phyloP scores from a whole-genome alignment of 2,113 vertebrate genomes.

The Ardeotis arabs region DNA sequence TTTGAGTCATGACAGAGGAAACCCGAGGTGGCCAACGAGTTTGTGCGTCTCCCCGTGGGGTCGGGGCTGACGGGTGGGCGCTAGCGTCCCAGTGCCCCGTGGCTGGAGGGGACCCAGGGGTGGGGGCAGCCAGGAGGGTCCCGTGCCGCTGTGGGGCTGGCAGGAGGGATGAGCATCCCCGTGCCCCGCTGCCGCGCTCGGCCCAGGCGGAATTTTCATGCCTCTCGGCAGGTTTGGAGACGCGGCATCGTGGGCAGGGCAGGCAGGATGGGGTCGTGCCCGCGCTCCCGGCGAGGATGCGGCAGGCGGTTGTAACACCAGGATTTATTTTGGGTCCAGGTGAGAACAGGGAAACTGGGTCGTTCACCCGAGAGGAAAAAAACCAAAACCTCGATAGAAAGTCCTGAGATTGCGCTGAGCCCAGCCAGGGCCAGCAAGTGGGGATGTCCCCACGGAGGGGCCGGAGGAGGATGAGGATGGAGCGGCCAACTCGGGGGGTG shows the following conservation, averaged over 20 bases:
- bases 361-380: not conserved
- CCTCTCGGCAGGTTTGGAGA: not conserved
- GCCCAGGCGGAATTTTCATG: not conserved
- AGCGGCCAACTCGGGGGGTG: rapidly evolving
- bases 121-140: not conserved
- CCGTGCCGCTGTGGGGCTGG: not conserved
- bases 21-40: rapidly evolving
- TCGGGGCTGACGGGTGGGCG: not conserved
- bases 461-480: not conserved
- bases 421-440: rapidly evolving
- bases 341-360: rapidly evolving
- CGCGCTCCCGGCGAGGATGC: rapidly evolving
- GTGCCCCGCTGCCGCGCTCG: rapidly evolving
- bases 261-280: not conserved
- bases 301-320: not conserved
- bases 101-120: not conserved
- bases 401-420: not conserved
- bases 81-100: rapidly evolving
- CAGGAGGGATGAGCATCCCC: rapidly evolving
- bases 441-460: not conserved
- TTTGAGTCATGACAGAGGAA: not conserved
- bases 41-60: not conserved
- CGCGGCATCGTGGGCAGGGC: rapidly evolving
- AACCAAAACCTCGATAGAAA: not conserved
- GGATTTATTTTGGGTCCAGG: not conserved